These are phyloP conservation scores for Philaenus spumarius DNA, from an alignment of 1,140 invertebrate genomes.

Conservation along the genomic window DNA sequence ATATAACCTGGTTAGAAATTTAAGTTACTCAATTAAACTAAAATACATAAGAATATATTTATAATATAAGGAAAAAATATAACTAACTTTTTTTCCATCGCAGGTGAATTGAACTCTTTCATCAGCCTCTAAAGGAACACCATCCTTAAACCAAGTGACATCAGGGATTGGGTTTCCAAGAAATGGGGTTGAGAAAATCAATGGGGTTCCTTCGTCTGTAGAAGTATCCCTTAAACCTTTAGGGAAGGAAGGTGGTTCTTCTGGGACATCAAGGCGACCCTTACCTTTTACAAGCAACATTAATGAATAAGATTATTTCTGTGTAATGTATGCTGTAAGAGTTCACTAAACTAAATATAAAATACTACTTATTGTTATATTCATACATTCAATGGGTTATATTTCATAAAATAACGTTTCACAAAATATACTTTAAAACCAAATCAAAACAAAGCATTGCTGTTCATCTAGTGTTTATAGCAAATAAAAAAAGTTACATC, in stretches of 20 bases:
- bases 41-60: too few species aligned
- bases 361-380: background rate
- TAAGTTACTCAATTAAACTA: too few species aligned
- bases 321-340: background rate
- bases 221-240: constrained; percentile 63
- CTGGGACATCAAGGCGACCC: constrained; percentile 50
- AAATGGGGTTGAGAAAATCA: constrained; percentile 59
- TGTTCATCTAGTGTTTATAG: too few species aligned
- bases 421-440: too few species aligned
- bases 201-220: constrained; percentile 67
- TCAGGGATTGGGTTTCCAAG: constrained; percentile 82
- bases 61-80: background rate
- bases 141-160: constrained; percentile 77
- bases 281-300: constrained; percentile 41
- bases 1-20: too few species aligned
- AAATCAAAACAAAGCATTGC: too few species aligned
- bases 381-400: too few species aligned
- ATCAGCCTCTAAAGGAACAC: constrained; percentile 51
- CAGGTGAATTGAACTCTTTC: constrained; percentile 64
- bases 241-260: constrained; percentile 68
- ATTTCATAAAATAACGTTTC: too few species aligned
- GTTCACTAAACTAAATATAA: constrained; percentile 1
- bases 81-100: constrained; percentile 63
- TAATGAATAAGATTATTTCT: too few species aligned
- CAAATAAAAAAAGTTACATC: too few species aligned